phyloP scores from a whole-genome alignment of 2,888 invertebrate species.

The Spodoptera picta region DNA sequence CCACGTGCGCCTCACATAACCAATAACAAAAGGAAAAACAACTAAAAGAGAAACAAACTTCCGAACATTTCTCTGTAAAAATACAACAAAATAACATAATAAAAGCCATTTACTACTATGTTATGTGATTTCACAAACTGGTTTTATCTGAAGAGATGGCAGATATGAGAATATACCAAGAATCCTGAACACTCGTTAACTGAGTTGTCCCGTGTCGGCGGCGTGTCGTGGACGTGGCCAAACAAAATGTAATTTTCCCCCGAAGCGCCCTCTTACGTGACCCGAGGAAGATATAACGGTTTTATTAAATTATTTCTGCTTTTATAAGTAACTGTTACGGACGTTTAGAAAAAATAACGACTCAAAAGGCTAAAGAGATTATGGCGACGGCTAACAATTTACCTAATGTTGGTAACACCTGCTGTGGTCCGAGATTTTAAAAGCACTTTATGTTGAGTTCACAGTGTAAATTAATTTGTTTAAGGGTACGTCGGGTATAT shows the following conservation, averaged over 20 bases:
- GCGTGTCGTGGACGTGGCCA: conserved; percentile 79
- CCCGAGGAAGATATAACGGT: conserved; percentile 86
- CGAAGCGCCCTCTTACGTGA: conserved; percentile 86
- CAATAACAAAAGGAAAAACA: conserved; percentile 1
- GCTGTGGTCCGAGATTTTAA: conserved; percentile 62
- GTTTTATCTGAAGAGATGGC: conserved; percentile 73
- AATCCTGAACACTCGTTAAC: conserved; percentile 85
- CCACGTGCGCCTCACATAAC: background rate
- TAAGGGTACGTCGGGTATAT: conserved; percentile 58
- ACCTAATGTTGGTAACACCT: conserved; percentile 60
- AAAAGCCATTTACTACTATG: conserved; percentile 54
- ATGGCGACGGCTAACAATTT: conserved; percentile 65
- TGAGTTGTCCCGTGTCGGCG: conserved; percentile 84
- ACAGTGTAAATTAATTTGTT: conserved; percentile 62
- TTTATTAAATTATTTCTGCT: conserved; percentile 87
- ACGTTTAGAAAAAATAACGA: conserved; percentile 77
- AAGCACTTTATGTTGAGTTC: conserved; percentile 60
- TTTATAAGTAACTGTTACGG: conserved; percentile 80
- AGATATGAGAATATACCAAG: conserved; percentile 83
- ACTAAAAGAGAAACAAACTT: conserved; percentile 30
- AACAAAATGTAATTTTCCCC: conserved; percentile 88
- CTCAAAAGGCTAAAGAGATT: conserved; percentile 75
- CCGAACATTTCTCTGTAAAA: conserved; percentile 32
- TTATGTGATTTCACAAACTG: conserved; percentile 60
- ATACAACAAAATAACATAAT: conserved; percentile 45